These are phyloP conservation scores for Tetraneura akinire DNA, from an alignment of 1,140 invertebrate genomes.

Conservation along the genomic window DNA sequence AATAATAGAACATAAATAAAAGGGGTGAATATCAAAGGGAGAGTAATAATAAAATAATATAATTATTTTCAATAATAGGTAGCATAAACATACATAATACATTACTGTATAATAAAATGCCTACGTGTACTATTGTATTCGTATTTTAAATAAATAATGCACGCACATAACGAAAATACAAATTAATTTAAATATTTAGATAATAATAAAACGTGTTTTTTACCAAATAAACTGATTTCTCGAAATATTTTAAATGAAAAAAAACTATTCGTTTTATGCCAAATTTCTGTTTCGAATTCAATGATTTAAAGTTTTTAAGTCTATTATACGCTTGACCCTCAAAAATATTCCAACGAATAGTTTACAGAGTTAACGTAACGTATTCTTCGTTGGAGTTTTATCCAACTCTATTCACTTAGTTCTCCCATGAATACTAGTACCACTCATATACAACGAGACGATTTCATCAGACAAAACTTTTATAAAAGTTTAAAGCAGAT, in stretches of 20 bases:
- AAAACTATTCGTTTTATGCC: not conserved
- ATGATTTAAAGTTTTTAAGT: not conserved
- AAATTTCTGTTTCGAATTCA: not conserved
- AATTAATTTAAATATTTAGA: too few species aligned
- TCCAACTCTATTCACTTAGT: conserved; percentile 20
- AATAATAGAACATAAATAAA: too few species aligned
- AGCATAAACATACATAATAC: too few species aligned
- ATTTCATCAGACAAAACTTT: conserved; percentile 37
- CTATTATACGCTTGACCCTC: conserved; percentile 9
- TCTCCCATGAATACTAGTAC: not conserved
- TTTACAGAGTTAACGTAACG: conserved; percentile 24
- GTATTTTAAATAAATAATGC: too few species aligned
- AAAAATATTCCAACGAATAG: not conserved
- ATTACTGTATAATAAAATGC: too few species aligned
- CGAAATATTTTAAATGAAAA: not conserved
- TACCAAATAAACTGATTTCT: not conserved
- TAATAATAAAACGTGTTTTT: too few species aligned
- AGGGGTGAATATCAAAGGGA: too few species aligned
- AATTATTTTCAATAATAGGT: too few species aligned
- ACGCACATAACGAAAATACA: too few species aligned
- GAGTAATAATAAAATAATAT: too few species aligned
- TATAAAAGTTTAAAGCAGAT: conserved; percentile 23
- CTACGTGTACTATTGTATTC: too few species aligned
- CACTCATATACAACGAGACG: conserved; percentile 21
- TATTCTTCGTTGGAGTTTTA: conserved; percentile 20